A percentile compares a stretch with the other conserved stretches of the same genome.
phyloP scores from a whole-genome alignment of 2,113 vertebrate genomes.

The Antigone vipio region DNA sequence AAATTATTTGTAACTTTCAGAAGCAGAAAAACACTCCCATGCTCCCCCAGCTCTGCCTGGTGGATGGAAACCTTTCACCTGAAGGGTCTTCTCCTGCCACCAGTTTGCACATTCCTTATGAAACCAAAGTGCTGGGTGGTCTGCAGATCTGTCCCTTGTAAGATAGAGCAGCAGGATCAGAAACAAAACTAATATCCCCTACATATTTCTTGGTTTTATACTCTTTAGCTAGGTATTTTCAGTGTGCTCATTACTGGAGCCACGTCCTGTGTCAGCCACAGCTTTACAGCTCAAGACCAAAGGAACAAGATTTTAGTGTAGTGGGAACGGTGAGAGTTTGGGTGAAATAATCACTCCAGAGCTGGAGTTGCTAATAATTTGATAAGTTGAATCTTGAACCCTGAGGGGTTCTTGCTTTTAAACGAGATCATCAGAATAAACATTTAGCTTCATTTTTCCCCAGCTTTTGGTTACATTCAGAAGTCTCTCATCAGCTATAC shows the following conservation, averaged over 20 bases:
- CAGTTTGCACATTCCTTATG: accelerated
- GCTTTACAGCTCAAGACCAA: background rate
- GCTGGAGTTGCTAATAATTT: background rate
- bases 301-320: background rate
- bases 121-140: background rate
- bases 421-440: background rate
- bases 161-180: background rate
- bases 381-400: background rate
- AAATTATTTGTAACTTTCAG: background rate
- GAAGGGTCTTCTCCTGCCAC: background rate
- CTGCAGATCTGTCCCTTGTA: background rate
- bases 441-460: background rate
- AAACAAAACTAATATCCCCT: background rate
- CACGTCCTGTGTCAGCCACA: background rate
- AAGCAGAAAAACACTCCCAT: background rate
- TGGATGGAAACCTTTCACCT: background rate
- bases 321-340: background rate
- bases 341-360: background rate
- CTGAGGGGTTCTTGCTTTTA: slow-evolving; percentile 5
- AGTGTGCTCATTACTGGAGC: background rate
- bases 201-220: background rate
- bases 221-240: background rate
- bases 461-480: background rate
- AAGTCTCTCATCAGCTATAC: background rate
- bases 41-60: background rate